These are phyloP conservation scores for Elegia similella DNA, from an alignment of 2,888 invertebrate species.

Conservation along the genomic window DNA sequence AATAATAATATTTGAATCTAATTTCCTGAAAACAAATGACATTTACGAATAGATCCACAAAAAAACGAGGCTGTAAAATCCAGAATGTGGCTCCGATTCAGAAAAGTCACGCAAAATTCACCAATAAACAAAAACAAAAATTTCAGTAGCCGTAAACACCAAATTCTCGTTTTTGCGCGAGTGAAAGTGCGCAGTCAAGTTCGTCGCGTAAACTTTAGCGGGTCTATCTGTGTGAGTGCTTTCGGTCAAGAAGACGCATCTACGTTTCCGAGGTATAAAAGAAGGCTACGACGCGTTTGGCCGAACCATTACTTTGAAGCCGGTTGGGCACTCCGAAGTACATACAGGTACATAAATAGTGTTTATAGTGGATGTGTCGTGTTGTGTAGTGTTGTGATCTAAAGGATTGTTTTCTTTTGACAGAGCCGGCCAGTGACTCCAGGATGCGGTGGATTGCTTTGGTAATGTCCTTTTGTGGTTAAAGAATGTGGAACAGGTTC, in stretches of 20 bases:
- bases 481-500: not conserved
- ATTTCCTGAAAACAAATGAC: not conserved
- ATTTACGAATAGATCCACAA: not conserved
- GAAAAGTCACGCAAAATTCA: not conserved
- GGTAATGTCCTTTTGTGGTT: constrained; percentile 46
- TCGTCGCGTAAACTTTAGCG: constrained; percentile 40
- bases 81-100: not conserved
- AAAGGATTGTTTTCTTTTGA: constrained; percentile 62
- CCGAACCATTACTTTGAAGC: constrained; percentile 71
- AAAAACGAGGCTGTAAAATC: not conserved
- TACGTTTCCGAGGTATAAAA: constrained; percentile 80
- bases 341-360: constrained; percentile 39
- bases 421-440: constrained; percentile 57
- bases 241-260: constrained; percentile 69
- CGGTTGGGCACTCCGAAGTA: constrained; percentile 40
- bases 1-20: not conserved
- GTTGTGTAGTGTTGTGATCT: constrained; percentile 30
- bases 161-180: constrained; percentile 19
- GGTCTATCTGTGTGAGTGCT: constrained; percentile 38
- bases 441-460: constrained; percentile 67
- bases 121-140: not conserved
- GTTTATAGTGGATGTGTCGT: constrained; percentile 39
- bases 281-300: constrained; percentile 64
- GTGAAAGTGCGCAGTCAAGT: constrained; percentile 60
- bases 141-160: not conserved